Evolutionary conservation across 1,140 invertebrate genomes (phyloP), one percentile per base, ranked within the genome.

Genomic region (Scaptomyza montana): DNA sequence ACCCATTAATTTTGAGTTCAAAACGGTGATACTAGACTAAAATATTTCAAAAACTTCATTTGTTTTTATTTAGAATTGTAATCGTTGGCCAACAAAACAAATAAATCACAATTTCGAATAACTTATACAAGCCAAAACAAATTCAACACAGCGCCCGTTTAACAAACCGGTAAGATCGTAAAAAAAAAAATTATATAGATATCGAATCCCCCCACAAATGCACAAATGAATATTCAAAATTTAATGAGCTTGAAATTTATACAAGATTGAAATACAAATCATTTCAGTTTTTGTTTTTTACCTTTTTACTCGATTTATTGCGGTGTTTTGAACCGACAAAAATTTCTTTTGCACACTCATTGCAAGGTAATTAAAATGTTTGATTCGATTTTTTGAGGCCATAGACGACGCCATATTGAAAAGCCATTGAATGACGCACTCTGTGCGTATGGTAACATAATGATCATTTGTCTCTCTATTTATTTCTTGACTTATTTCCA

Each of bases 321-420:
- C 21, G 16, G 3, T 21, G 7, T 51, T 50, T 33, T 33, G 36
- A 63, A 69, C 57, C 69, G 66, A 74, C 50, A 25, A 62, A 72
- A 62, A 78, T 84, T 71, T 69, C 80, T 89, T 90, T 89, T 90
- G 89, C 89, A 79, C 68, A 89, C 81, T 89, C 89, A 90, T 90
- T 73, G 80, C 73, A 77, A 89, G 81, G 89, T 90, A 90, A 90
- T 90, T 90, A 90, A 90, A 90, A 89, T 90, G 84, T 90, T 89
- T 87, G 71, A 76, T 72, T 87, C 66, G 64, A 72, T 69, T 78
- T 78, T 69, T 78, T 80, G 41, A 30, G 46, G 39, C 39, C 45
- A 56, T 64, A 67, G 70, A 79, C 74, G 74, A 84, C 74, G 81
- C 81, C 80, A 80, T 85, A 73, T 74, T 81, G 63, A 47, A 43